Evolutionary conservation across 1,140 invertebrate genomes (phyloP).

Genomic region (Caenorhabditis briggsae): DNA sequence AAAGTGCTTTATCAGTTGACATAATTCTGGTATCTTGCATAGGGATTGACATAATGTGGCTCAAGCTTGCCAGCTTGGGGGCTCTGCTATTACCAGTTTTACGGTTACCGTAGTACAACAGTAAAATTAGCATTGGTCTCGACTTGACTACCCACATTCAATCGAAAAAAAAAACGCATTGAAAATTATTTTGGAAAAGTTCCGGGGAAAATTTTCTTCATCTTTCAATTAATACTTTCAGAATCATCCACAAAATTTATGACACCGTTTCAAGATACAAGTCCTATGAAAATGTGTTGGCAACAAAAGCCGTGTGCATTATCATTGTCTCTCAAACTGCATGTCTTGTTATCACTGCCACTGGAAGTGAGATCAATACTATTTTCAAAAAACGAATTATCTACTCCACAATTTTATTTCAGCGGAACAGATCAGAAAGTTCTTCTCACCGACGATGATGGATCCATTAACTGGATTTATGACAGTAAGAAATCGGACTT

Average conservation of each 20-base stretch:
- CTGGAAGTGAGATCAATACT: not conserved
- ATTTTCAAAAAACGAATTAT: not conserved
- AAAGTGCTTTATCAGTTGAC: too few relatives aligned
- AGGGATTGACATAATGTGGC: too few relatives aligned
- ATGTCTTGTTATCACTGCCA: not conserved
- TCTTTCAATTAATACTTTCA: not conserved
- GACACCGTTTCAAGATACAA: conserved; percentile 12
- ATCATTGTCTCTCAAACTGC: not conserved
- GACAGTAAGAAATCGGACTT: not conserved
- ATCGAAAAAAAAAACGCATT: too few relatives aligned
- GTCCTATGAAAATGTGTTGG: conserved; percentile 6
- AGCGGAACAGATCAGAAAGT: not conserved
- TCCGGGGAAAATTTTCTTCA: too few relatives aligned
- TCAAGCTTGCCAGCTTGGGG: too few relatives aligned
- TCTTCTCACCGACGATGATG: not conserved
- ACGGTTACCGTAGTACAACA: too few relatives aligned
- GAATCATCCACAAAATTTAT: not conserved
- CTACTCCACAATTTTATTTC: not conserved
- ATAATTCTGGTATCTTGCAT: too few relatives aligned
- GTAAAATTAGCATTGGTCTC: too few relatives aligned
- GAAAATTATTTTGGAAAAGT: too few relatives aligned
- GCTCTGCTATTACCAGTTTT: too few relatives aligned
- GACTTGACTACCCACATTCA: too few relatives aligned
- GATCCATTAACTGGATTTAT: not conserved
- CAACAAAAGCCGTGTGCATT: conserved; percentile 15